phyloP scores from a whole-genome alignment of 2,113 vertebrate genomes.

The Dinomys branickii region DNA sequence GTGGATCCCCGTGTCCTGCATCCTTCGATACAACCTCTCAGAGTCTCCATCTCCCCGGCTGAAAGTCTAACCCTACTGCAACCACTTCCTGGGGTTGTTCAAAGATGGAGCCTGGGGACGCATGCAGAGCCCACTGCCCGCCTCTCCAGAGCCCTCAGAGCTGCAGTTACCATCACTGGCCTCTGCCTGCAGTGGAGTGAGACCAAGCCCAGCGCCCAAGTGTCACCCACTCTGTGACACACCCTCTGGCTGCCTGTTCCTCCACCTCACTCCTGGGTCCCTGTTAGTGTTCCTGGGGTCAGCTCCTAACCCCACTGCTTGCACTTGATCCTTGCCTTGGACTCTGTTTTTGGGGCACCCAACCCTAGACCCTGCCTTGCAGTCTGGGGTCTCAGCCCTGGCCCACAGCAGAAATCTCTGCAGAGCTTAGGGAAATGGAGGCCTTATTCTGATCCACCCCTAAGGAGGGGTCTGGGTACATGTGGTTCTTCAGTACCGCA shows the following conservation, averaged over 20 bases:
- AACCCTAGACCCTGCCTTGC: background rate
- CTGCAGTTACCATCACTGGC: rapidly evolving
- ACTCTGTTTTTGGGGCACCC: background rate
- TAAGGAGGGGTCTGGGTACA: background rate
- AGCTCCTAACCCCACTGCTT: background rate
- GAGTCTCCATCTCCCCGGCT: background rate
- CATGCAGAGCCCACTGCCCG: rapidly evolving
- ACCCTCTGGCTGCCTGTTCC: background rate
- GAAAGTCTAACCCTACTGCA: background rate
- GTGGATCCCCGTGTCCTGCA: rapidly evolving
- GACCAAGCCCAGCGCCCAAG: rapidly evolving
- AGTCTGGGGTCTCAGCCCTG: background rate
- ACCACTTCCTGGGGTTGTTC: background rate
- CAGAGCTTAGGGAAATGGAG: background rate
- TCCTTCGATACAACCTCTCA: background rate
- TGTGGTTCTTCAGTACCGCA: no score
- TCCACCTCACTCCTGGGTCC: background rate
- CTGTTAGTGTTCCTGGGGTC: background rate
- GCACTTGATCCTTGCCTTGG: background rate
- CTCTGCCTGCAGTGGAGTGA: rapidly evolving
- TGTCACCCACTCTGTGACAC: rapidly evolving
- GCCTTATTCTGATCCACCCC: background rate
- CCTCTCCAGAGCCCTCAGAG: background rate
- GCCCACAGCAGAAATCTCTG: background rate
- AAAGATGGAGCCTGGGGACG: background rate